Evolutionary conservation across 2,888 invertebrate species (phyloP).

Genomic region (Eupithecia pulchellata): DNA sequence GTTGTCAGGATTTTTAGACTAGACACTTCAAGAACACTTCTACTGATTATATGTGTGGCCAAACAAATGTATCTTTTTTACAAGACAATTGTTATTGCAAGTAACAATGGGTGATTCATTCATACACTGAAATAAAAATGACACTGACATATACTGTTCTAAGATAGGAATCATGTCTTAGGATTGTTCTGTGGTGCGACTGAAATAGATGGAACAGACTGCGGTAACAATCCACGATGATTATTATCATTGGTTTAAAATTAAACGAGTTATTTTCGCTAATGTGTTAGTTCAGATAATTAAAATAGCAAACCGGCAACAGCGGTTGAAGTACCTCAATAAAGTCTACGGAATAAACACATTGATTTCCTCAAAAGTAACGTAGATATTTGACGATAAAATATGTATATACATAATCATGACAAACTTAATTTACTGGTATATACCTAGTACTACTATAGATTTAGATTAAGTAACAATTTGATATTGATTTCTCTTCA

Average conservation of each 20-base stretch:
- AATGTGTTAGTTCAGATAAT: conserved; percentile 6
- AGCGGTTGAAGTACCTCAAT: conserved; percentile 31
- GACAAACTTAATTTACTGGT: conserved; percentile 30
- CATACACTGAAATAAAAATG: neutral
- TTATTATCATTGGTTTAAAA: conserved; percentile 2
- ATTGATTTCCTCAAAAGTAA: conserved; percentile 29
- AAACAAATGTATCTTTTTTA: neutral
- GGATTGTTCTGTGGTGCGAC: neutral
- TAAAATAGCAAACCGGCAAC: conserved; percentile 13
- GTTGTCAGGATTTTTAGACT: too few species aligned
- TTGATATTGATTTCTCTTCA: too few species aligned
- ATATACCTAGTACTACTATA: too few species aligned
- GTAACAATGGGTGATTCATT: neutral
- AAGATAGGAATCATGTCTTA: neutral
- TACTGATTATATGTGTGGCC: neutral
- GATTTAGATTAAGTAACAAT: too few species aligned
- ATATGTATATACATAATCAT: conserved; percentile 24
- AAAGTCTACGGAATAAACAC: conserved; percentile 30
- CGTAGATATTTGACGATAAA: conserved; percentile 24
- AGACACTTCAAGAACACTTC: neutral
- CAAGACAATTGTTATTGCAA: neutral
- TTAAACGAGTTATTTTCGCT: conserved; percentile 17
- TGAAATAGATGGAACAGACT: neutral
- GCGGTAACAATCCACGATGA: neutral
- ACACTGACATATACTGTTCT: neutral